Percentiles rank a stretch among this genome's conserved stretches.
Conservation (phyloP, 2,888 invertebrate species). For the Syritta pipiens region DNA sequence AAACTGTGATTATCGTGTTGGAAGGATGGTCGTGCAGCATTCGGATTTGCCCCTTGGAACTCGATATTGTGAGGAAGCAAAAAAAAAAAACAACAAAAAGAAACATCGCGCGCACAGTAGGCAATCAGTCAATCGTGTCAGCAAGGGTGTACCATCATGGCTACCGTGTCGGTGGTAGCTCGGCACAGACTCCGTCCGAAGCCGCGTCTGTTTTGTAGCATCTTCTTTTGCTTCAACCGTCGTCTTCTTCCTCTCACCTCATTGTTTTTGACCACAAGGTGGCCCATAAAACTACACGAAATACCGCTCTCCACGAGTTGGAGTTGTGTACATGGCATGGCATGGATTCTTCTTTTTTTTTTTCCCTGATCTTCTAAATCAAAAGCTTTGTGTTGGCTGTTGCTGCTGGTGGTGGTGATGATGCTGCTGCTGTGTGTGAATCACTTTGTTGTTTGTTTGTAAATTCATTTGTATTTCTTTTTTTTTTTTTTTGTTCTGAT, state of each 20-base stretch:
- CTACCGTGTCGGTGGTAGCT: constrained; percentile 56
- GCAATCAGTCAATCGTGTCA: constrained; percentile 66
- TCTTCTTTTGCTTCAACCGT: constrained; percentile 48
- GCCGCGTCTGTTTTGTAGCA: constrained; percentile 12
- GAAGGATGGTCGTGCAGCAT: no score
- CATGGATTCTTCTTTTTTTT: constrained; percentile 25
- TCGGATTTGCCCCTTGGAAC: constrained; percentile 29
- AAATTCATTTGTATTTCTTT: constrained; percentile 10
- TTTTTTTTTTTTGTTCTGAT: not conserved
- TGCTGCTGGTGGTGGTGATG: constrained; percentile 21
- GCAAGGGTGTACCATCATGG: constrained; percentile 56
- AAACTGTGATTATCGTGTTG: no score
- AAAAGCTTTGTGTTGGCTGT: constrained; percentile 52
- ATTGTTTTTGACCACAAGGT: constrained; percentile 56
- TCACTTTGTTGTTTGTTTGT: constrained; percentile 35
- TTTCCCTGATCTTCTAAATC: constrained; percentile 14
- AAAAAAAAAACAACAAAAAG: not conserved
- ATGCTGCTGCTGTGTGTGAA: constrained; percentile 30
- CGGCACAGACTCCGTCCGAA: constrained; percentile 19
- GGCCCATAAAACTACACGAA: constrained; percentile 57
- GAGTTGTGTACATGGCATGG: constrained; percentile 2
- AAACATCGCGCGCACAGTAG: constrained; percentile 40
- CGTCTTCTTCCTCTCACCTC: constrained; percentile 2
- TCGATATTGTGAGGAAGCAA: constrained; percentile 36
- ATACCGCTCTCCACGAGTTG: constrained; percentile 19